Evolutionary conservation across 1,140 invertebrate genomes (phyloP).

Genomic region (Macrosteles quadrilineatus): DNA sequence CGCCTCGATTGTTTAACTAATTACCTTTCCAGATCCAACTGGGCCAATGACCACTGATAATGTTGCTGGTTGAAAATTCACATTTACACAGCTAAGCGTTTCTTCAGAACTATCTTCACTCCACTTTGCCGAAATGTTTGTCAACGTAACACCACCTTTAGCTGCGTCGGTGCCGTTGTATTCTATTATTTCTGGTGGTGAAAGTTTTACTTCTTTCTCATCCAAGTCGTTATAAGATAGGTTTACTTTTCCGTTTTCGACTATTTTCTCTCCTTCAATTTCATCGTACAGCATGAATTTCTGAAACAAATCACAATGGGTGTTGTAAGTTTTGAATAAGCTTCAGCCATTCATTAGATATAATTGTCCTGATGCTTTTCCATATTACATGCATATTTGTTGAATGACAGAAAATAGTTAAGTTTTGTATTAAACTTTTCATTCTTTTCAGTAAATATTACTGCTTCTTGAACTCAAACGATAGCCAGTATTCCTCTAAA

Average conservation of each 20-base stretch:
- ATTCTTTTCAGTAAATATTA: too few species aligned
- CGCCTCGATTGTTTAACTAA: too few species aligned
- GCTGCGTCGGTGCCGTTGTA: not conserved
- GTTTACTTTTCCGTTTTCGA: not conserved
- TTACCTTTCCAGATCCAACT: constrained; percentile 31
- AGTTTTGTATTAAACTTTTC: too few species aligned
- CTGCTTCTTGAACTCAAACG: too few species aligned
- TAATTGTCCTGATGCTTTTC: too few species aligned
- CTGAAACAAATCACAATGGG: constrained; percentile 24
- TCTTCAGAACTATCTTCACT: constrained; percentile 4
- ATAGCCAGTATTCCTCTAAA: too few species aligned
- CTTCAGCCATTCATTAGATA: too few species aligned
- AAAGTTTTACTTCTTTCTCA: not conserved
- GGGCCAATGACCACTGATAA: constrained; percentile 24
- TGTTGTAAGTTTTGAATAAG: too few species aligned
- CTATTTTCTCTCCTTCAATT: not conserved
- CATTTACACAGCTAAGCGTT: constrained; percentile 17
- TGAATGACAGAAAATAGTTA: too few species aligned
- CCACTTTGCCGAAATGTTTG: constrained; percentile 22
- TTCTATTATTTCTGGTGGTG: not conserved
- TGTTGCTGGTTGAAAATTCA: not conserved
- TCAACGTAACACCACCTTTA: not conserved
- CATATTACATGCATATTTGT: too few species aligned
- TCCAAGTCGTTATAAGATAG: not conserved
- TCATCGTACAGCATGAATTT: constrained; percentile 30